Conservation (phyloP, 2,113 vertebrate genomes). For the Vulpes lagopus region DNA sequence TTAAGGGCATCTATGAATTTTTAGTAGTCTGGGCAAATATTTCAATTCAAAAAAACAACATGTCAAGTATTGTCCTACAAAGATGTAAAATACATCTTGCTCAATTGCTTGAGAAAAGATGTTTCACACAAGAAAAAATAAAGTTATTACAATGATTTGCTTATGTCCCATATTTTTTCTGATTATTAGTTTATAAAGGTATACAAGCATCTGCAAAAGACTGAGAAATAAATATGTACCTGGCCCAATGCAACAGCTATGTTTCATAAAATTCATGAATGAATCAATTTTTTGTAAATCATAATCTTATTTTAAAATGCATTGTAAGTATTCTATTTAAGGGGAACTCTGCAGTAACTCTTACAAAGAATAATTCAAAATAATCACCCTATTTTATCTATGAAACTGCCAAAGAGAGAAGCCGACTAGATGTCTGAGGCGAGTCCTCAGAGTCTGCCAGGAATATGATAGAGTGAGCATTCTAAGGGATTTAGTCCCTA, state of each 20-base stretch:
- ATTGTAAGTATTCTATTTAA: conserved; percentile 51
- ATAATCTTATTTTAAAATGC: conserved; percentile 65
- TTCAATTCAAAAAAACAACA: conserved; percentile 63
- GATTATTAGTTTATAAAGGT: conserved; percentile 55
- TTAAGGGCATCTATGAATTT: conserved; percentile 75
- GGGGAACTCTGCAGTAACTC: not conserved
- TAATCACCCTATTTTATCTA: not conserved
- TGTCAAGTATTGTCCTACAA: conserved; percentile 61
- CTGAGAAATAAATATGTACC: conserved; percentile 26
- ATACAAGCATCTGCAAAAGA: conserved; percentile 27
- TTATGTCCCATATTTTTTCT: conserved; percentile 12
- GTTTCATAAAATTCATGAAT: conserved; percentile 56
- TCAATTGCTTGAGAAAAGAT: conserved; percentile 61
- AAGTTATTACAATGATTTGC: conserved; percentile 60
- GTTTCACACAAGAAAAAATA: conserved; percentile 40
- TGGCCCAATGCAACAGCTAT: not conserved
- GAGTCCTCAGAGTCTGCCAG: not conserved
- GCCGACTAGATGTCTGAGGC: not conserved
- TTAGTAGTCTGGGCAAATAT: conserved; percentile 66
- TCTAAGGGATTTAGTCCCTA: not conserved
- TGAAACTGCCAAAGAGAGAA: not conserved
- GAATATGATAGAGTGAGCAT: not conserved
- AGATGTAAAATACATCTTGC: conserved; percentile 62
- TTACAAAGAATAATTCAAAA: conserved; percentile 52
- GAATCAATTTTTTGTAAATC: conserved; percentile 51